A percentile compares a stretch with the other conserved stretches of the same genome.
These are phyloP conservation scores for Anthopleura xanthogrammica DNA, from an alignment of 92 coral and sea anemone species.

Conservation along the genomic window DNA sequence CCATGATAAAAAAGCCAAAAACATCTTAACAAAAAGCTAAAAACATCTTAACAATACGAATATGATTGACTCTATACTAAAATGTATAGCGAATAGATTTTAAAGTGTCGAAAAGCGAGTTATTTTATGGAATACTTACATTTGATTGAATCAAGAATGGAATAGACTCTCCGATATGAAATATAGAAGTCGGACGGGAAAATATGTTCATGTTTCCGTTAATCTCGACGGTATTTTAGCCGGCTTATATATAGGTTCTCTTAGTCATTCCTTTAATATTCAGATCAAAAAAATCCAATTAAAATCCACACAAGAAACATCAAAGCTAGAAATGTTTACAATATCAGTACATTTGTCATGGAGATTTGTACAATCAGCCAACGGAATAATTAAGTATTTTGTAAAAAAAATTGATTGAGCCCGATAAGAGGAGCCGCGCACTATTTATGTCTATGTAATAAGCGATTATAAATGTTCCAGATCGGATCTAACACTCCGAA, in stretches of 20 bases:
- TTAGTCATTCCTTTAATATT: not conserved
- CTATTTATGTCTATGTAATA: not conserved
- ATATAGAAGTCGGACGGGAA: too few species aligned
- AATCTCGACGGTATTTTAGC: not conserved
- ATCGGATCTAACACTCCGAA: conserved; percentile 6
- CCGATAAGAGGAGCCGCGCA: not conserved
- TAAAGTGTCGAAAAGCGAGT: not conserved
- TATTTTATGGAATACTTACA: not conserved
- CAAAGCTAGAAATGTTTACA: not conserved
- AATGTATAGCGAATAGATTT: too few species aligned
- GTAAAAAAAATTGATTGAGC: not conserved
- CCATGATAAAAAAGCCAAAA: too few species aligned
- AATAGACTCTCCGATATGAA: not conserved
- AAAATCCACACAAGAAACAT: not conserved
- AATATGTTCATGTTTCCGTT: too few species aligned
- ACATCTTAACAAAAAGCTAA: too few species aligned
- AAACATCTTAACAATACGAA: too few species aligned
- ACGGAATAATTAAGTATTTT: not conserved
- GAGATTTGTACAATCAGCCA: not conserved
- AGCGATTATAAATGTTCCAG: not conserved
- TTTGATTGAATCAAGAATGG: not conserved
- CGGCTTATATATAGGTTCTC: not conserved
- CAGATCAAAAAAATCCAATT: not conserved
- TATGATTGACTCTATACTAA: too few species aligned
- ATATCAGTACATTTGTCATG: not conserved